phyloP scores from a whole-genome alignment of 92 coral and sea anemone genomes.

The Ricordea florida region DNA sequence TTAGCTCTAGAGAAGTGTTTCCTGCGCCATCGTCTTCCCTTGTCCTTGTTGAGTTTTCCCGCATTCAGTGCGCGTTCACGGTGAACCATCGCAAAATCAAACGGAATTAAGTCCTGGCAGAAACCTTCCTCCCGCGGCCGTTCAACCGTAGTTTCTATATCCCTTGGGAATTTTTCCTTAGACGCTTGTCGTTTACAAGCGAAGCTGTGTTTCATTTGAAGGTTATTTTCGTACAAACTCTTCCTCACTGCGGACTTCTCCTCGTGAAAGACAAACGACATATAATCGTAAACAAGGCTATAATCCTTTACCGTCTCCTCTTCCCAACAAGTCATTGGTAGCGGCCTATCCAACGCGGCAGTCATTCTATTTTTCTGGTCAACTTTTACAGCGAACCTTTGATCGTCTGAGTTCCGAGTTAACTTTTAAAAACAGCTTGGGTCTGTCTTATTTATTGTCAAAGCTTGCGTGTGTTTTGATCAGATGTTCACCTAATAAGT shows the following conservation, averaged over 20 bases:
- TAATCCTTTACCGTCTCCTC: slow-evolving; percentile 65
- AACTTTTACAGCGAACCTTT: not conserved
- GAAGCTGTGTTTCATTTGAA: slow-evolving; percentile 35
- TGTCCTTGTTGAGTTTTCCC: slow-evolving; percentile 79
- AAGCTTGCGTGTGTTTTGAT: too few species aligned
- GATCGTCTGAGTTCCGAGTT: not conserved
- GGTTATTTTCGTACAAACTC: slow-evolving; percentile 60
- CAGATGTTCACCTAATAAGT: too few species aligned
- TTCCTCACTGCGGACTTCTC: slow-evolving; percentile 50
- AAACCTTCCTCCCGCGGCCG: slow-evolving; percentile 21
- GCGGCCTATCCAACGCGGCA: slow-evolving; percentile 35
- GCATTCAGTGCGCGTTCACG: slow-evolving; percentile 88
- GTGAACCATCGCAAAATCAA: slow-evolving; percentile 83
- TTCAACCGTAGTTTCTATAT: not conserved
- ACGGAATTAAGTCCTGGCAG: slow-evolving; percentile 37
- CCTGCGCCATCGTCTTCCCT: slow-evolving; percentile 84
- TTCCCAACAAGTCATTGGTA: slow-evolving; percentile 45
- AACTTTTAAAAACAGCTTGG: too few species aligned
- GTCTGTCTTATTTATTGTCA: too few species aligned
- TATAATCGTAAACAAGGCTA: slow-evolving; percentile 44
- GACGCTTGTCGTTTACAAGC: slow-evolving; percentile 32
- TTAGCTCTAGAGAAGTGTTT: slow-evolving; percentile 24
- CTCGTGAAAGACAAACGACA: slow-evolving; percentile 47
- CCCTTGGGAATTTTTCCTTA: slow-evolving; percentile 28
- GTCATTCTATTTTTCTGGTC: not conserved